Evolutionary conservation across 1,140 invertebrate species (phyloP), one percentile per base, ranked within the genome.

Genomic region (Portunus trituberculatus): DNA sequence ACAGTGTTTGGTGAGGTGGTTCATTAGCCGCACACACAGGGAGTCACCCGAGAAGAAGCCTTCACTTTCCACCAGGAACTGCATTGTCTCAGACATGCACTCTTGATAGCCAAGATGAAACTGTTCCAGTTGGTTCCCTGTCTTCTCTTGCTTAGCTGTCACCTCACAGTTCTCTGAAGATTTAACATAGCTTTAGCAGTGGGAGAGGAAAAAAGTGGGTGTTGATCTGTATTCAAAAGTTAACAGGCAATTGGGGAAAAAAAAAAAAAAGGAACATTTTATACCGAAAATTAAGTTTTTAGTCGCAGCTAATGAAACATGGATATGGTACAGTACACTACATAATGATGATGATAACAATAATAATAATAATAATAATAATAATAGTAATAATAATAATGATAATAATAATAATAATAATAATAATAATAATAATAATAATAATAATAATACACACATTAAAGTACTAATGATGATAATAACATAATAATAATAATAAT

Each of bases 61-160:
- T 96, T 99, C 98, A 0, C 98, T 98, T 96, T 99, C 99, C 1
- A 99, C 98, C 28, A 99, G 98, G 97, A 98, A 99, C 96, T 98
- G 98, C 97, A 99, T 98, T 0, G 98, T 98, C 97, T 99, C 99
- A 82, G 98, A 98, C 96, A 99, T 97, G 96, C 99, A 99, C 97
- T 99, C 99, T 97, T 99, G 98, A 97, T 98, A 99, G 3, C 99
- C 99, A 8, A 94, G n/a, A n/a, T 95, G 91, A 86, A 93, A 95
- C 52, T 95, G 96, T 31, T 95, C 92, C 39, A 96, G 88, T 46
- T 93, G 94, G 29, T 52, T 94, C 10, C 95, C 87, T 16, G 94
- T 87, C 32, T 92, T 93, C 31, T 94, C 94, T 89, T 96, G 95
- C 93, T 96, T 96, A 16, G 86, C 91, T 82, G 94, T 96, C 14